Conservation (phyloP, 1,140 invertebrate species). For the Helicoverpa armigera region DNA sequence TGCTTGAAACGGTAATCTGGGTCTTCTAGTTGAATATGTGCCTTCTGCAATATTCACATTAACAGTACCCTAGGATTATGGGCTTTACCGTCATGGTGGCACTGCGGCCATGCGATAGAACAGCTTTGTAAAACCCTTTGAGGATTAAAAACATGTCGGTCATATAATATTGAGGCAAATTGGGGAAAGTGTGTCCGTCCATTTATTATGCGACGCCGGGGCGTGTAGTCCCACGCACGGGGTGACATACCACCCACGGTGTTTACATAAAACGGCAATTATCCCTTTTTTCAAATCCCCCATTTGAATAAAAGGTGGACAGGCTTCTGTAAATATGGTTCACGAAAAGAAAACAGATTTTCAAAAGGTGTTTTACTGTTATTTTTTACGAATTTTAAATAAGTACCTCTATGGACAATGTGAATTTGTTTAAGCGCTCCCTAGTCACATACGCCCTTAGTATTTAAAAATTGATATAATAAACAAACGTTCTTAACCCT, state of each 20-base stretch:
- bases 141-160: conserved; percentile 19
- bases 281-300: conserved; percentile 20
- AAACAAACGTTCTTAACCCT: too few relatives aligned
- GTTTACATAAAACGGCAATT: conserved; percentile 44
- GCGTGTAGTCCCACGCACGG: background rate
- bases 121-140: conserved; percentile 2
- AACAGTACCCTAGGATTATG: background rate
- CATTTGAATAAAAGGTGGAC: conserved; percentile 3
- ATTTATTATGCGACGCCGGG: conserved; percentile 22
- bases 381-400: too few relatives aligned
- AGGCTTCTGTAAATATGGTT: background rate
- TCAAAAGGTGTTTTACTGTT: too few relatives aligned
- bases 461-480: too few relatives aligned
- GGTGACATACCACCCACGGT: background rate
- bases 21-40: too few relatives aligned
- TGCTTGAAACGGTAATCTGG: too few relatives aligned
- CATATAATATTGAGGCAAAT: conserved; percentile 26
- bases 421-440: too few relatives aligned
- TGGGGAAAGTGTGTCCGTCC: background rate
- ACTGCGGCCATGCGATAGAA: background rate
- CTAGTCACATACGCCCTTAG: too few relatives aligned
- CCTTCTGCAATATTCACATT: too few relatives aligned
- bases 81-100: background rate
- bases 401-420: too few relatives aligned
- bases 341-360: background rate